These are phyloP conservation scores for Drosophila trichaetosa DNA, from an alignment of 2,888 invertebrate genomes.

Conservation along the genomic window DNA sequence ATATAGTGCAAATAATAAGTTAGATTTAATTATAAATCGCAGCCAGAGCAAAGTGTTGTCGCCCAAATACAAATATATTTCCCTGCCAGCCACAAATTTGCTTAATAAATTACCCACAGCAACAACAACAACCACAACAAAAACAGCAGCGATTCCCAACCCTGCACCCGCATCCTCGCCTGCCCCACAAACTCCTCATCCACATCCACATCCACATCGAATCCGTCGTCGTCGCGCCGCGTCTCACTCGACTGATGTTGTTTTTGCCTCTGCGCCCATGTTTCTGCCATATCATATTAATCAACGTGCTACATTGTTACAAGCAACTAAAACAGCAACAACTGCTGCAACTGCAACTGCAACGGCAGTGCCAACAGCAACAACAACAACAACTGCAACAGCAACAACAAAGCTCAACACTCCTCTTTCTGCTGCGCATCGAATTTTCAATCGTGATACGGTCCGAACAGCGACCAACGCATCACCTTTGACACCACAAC, in stretches of 20 bases:
- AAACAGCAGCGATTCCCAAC: constrained; percentile 12
- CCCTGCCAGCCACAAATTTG: constrained; percentile 69
- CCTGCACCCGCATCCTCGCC: constrained; percentile 41
- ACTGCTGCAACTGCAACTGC: constrained; percentile 26
- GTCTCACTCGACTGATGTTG: constrained; percentile 65
- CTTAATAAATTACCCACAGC: constrained; percentile 74
- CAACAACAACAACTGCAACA: constrained; percentile 23
- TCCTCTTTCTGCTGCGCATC: constrained; percentile 60
- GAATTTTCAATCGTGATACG: constrained; percentile 78
- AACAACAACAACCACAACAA: constrained; percentile 9
- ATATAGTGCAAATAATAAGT: constrained; percentile 76
- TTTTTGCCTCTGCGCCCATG: constrained; percentile 64
- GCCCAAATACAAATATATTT: constrained; percentile 42
- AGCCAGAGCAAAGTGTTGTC: constrained; percentile 48
- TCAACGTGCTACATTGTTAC: constrained; percentile 81
- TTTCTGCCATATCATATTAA: constrained; percentile 79
- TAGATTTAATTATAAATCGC: constrained; percentile 72
- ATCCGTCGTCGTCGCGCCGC: constrained; percentile 53
- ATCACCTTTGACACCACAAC: constrained; percentile 73
- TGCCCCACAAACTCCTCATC: neutral
- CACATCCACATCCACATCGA: constrained; percentile 9
- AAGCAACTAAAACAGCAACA: constrained; percentile 62
- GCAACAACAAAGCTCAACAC: constrained; percentile 34
- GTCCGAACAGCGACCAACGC: constrained; percentile 62
- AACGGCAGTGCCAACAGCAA: constrained; percentile 32